Percentiles rank a stretch among this genome's conserved stretches.
Evolutionary conservation across 2,888 invertebrate genomes (phyloP).

Genomic region (Lutraria lutraria): DNA sequence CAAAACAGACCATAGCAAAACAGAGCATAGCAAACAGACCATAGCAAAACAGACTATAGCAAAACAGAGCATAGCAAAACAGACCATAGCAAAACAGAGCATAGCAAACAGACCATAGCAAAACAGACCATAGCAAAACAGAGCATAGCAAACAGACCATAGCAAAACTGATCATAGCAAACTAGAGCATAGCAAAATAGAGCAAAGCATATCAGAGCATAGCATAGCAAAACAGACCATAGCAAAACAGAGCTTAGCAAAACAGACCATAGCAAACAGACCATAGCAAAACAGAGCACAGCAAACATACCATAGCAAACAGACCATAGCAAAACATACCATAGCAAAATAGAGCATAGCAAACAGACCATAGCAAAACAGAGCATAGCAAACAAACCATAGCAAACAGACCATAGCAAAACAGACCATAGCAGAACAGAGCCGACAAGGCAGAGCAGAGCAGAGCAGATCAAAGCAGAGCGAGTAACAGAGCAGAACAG

Average conservation of each 20-base stretch:
- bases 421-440: neutral
- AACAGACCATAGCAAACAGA: neutral
- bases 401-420: too few species aligned
- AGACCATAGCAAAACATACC: neutral
- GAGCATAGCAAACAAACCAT: neutral
- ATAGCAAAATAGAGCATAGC: neutral
- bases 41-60: neutral
- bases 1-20: neutral
- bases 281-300: neutral
- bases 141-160: neutral
- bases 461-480: neutral
- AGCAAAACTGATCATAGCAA: neutral
- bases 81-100: neutral
- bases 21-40: neutral
- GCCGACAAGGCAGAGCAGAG: neutral
- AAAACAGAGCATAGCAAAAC: neutral
- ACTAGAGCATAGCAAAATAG: neutral
- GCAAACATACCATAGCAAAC: too few species aligned
- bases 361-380: neutral
- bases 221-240: neutral
- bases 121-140: too few species aligned
- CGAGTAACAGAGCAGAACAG: neutral
- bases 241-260: neutral
- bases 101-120: too few species aligned
- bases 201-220: neutral